Percentiles rank a stretch among this genome's conserved stretches.
These are phyloP conservation scores for Beris morrisii DNA, from an alignment of 2,888 invertebrate genomes.

Conservation along the genomic window DNA sequence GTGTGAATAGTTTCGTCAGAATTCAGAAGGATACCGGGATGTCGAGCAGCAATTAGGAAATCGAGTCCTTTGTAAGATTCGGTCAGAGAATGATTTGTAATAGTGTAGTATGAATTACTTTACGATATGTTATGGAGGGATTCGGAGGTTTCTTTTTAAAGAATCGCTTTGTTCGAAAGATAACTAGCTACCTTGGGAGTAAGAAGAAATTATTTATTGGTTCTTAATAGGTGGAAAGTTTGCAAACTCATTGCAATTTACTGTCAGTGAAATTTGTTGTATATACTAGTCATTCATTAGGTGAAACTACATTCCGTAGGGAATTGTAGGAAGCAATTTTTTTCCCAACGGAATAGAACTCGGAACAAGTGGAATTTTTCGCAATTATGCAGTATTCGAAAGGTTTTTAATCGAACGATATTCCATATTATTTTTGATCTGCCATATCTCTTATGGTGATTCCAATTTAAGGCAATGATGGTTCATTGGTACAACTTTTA, in stretches of 20 bases:
- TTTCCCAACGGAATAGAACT: too few relatives aligned
- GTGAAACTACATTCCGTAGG: too few relatives aligned
- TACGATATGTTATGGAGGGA: neutral
- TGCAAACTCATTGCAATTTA: constrained; percentile 17
- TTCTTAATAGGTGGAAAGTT: constrained; percentile 19
- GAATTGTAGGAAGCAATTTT: too few relatives aligned
- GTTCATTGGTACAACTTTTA: too few relatives aligned
- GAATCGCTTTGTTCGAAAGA: constrained; percentile 6
- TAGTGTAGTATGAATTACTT: constrained; percentile 21
- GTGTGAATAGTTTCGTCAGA: constrained; percentile 3
- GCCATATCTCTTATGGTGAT: too few relatives aligned
- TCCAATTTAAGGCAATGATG: too few relatives aligned
- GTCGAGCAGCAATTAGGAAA: constrained; percentile 15
- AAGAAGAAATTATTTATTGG: constrained; percentile 6
- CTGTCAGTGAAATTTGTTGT: too few relatives aligned
- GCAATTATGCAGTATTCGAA: too few relatives aligned
- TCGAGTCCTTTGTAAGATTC: constrained; percentile 13
- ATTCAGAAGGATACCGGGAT: neutral
- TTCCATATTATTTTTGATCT: too few relatives aligned
- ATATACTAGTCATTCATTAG: too few relatives aligned
- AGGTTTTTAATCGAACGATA: too few relatives aligned
- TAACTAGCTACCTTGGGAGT: neutral
- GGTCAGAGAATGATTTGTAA: constrained; percentile 13
- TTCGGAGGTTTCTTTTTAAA: neutral
- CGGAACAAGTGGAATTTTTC: too few relatives aligned